Evolutionary conservation across 2,888 invertebrate genomes (phyloP).

Genomic region (Drosophila suboccidentalis): DNA sequence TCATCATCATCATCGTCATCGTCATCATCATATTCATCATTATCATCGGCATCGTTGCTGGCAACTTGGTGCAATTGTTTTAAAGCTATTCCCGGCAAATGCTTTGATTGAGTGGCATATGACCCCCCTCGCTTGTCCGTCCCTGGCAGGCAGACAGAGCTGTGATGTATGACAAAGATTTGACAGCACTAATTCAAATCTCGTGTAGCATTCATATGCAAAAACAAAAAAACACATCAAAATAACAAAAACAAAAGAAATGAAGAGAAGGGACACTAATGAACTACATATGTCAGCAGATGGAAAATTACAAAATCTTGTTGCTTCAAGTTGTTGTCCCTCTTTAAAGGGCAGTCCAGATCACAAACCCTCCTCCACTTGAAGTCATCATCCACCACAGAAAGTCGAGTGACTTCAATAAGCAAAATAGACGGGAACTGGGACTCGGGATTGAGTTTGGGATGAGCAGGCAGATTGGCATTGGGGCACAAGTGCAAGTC

Average conservation of each 20-base stretch:
- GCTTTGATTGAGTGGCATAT: constrained; percentile 71
- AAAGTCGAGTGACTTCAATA: constrained; percentile 61
- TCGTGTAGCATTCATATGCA: constrained; percentile 69
- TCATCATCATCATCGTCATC: constrained; percentile 2
- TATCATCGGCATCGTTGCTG: constrained; percentile 7
- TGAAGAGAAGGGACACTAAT: constrained; percentile 53
- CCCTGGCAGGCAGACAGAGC: constrained; percentile 8
- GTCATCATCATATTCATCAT: constrained; percentile 3
- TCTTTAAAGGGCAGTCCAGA: constrained; percentile 50
- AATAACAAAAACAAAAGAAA: constrained; percentile 37
- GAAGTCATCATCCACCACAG: constrained; percentile 46
- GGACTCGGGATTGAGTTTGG: constrained; percentile 6
- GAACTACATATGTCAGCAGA: constrained; percentile 78
- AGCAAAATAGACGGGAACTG: constrained; percentile 45
- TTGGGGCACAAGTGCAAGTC: constrained; percentile 53
- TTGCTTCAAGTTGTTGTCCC: constrained; percentile 30
- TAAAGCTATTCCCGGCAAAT: constrained; percentile 56
- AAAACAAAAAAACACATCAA: constrained; percentile 26
- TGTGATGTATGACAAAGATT: constrained; percentile 75
- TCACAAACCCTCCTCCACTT: constrained; percentile 40
- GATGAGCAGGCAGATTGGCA: constrained; percentile 16
- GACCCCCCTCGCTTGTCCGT: constrained; percentile 10
- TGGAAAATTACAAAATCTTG: constrained; percentile 74
- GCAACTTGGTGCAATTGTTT: constrained; percentile 57
- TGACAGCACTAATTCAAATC: constrained; percentile 81